Evolutionary conservation across 2,797 vertebrate species (phyloP).

Genomic region (Hyperoplus lanceolatus): DNA sequence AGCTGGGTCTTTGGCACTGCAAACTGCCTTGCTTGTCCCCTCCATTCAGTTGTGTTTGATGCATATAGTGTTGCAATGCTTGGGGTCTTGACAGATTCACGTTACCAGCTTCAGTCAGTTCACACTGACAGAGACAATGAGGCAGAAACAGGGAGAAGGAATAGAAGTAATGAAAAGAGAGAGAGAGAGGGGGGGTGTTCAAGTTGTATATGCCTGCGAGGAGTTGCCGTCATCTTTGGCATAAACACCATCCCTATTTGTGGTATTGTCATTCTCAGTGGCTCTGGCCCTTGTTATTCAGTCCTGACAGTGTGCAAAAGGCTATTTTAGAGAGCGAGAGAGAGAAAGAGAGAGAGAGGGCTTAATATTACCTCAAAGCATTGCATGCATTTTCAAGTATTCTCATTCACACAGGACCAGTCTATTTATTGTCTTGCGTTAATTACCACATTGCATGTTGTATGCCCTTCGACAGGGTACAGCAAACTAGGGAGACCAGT

Average conservation of each 20-base stretch:
- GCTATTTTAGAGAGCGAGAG: slow-evolving; percentile 49
- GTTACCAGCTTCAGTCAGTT: slow-evolving; percentile 21
- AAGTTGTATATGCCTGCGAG: slow-evolving; percentile 39
- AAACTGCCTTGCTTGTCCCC: slow-evolving; percentile 2
- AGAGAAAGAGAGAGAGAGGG: neutral
- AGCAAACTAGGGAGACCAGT: slow-evolving; percentile 26
- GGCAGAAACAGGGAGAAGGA: neutral
- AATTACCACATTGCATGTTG: slow-evolving; percentile 46
- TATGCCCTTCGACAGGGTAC: slow-evolving; percentile 40
- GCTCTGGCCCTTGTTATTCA: slow-evolving; percentile 33
- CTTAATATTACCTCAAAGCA: slow-evolving; percentile 63
- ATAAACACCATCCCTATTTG: slow-evolving; percentile 26
- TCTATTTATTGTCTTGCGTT: slow-evolving; percentile 69
- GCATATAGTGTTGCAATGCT: slow-evolving; percentile 13
- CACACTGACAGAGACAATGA: slow-evolving; percentile 21
- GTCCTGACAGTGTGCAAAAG: slow-evolving; percentile 35
- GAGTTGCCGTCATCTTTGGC: slow-evolving; percentile 39
- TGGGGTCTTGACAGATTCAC: slow-evolving; percentile 29
- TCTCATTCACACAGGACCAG: slow-evolving; percentile 30
- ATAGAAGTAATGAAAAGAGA: neutral
- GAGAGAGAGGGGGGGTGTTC: neutral
- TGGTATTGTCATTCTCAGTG: slow-evolving; percentile 37
- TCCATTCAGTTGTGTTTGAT: slow-evolving; percentile 26
- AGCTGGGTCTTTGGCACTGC: slow-evolving; percentile 18
- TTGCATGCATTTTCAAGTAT: slow-evolving; percentile 53